Evolutionary conservation across 64 coral and sea anemone species (phyloP).

Genomic region (Porites lutea): DNA sequence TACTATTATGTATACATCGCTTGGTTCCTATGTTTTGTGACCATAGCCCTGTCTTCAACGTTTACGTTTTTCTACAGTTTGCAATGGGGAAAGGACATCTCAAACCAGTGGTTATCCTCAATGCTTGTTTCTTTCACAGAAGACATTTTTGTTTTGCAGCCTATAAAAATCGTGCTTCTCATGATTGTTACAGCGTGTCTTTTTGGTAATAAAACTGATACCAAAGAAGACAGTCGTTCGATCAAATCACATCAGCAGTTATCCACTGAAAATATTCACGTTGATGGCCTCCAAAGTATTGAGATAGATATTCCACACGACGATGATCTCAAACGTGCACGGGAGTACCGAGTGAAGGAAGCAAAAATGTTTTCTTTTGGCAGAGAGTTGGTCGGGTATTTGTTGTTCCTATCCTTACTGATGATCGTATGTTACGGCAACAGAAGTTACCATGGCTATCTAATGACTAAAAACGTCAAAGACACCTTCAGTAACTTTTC

Average conservation of each 20-base stretch:
- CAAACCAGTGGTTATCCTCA: constrained; percentile 70
- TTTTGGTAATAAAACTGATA: constrained; percentile 10
- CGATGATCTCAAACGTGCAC: constrained; percentile 15
- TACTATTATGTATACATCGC: constrained; percentile 60
- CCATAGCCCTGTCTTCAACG: constrained; percentile 6
- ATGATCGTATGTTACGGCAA: constrained; percentile 42
- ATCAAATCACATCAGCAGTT: no score
- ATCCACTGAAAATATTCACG: background rate
- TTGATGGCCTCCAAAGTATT: background rate
- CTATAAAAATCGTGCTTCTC: constrained; percentile 54
- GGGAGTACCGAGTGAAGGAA: constrained; percentile 65
- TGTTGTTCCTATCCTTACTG: constrained; percentile 48
- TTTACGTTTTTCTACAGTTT: constrained; percentile 77
- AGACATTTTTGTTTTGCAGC: constrained; percentile 71
- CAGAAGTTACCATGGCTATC: constrained; percentile 55
- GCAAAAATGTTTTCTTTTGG: constrained; percentile 53
- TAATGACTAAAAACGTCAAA: constrained; percentile 47
- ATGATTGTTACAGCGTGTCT: constrained; percentile 49
- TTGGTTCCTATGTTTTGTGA: constrained; percentile 40
- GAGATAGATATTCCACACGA: constrained; percentile 20
- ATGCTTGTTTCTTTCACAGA: constrained; percentile 74
- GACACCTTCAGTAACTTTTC: constrained; percentile 43
- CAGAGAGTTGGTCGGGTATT: constrained; percentile 16
- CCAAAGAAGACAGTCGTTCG: background rate
- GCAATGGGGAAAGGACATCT: constrained; percentile 74